Conservation (phyloP, 1,140 invertebrate genomes). For the Harpegnathos saltator region DNA sequence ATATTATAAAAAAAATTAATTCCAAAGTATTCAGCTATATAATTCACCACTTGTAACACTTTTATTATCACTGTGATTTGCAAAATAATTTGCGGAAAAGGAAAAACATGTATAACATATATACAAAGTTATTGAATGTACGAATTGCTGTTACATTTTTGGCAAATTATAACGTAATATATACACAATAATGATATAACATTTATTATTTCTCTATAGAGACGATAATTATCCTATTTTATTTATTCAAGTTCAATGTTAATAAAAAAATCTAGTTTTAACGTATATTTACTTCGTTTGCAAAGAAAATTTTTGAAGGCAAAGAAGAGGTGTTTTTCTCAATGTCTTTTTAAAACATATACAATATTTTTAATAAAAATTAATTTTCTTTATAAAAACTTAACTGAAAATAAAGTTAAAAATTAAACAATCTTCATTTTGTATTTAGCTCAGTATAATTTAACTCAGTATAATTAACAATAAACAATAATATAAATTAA, state of each 20-base stretch:
- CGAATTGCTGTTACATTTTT: slow-evolving; percentile 58
- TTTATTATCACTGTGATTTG: slow-evolving; percentile 51
- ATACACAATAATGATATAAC: slow-evolving; percentile 8
- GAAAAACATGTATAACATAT: slow-evolving; percentile 17
- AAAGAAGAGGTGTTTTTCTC: too few relatives aligned
- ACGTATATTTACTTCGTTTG: background rate
- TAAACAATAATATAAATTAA: too few relatives aligned
- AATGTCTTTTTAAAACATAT: too few relatives aligned
- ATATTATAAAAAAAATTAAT: slow-evolving; percentile 5
- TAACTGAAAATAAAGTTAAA: too few relatives aligned
- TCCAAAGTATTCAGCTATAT: slow-evolving; percentile 9
- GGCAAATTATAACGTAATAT: slow-evolving; percentile 50
- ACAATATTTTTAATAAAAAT: too few relatives aligned
- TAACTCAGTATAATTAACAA: too few relatives aligned
- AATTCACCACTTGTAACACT: slow-evolving; percentile 24
- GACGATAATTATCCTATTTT: slow-evolving; percentile 41
- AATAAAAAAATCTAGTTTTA: slow-evolving; percentile 28
- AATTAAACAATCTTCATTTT: too few relatives aligned
- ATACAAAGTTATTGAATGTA: slow-evolving; percentile 44
- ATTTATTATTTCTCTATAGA: slow-evolving; percentile 45
- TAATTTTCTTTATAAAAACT: too few relatives aligned
- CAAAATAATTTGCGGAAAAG: background rate
- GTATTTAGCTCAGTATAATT: too few relatives aligned
- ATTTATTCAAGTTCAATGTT: slow-evolving; percentile 32
- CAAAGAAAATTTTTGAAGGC: background rate